phyloP scores from a whole-genome alignment of 2,797 vertebrate genomes.

The Poliocrania exsul region DNA sequence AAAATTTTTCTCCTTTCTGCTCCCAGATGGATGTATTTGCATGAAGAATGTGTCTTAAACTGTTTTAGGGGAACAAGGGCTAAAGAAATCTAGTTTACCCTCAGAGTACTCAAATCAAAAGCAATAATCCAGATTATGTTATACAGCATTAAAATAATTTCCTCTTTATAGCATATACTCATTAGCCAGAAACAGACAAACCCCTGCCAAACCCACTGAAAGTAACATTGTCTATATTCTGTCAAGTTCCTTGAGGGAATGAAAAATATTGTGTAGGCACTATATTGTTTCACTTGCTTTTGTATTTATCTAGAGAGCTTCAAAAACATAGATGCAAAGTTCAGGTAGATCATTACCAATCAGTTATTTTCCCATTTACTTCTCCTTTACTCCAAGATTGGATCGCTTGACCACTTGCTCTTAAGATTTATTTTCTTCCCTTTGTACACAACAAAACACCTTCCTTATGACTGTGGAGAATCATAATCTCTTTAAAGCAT shows the following conservation, averaged over 20 bases:
- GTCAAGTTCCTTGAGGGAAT: neutral
- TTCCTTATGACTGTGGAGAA: neutral
- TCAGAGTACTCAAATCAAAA: neutral
- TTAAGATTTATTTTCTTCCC: neutral
- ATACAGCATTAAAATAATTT: neutral
- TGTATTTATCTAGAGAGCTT: neutral
- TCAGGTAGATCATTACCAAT: neutral
- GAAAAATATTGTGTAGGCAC: neutral
- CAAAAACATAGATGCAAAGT: neutral
- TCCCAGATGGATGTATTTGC: neutral
- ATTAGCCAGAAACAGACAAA: neutral
- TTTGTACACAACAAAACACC: neutral
- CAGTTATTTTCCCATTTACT: neutral
- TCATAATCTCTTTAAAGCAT: neutral
- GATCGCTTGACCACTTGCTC: accelerated
- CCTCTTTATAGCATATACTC: neutral
- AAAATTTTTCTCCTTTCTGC: neutral
- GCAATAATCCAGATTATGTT: neutral
- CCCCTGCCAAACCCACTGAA: neutral
- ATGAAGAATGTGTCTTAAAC: neutral
- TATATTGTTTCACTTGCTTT: neutral
- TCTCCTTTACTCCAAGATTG: neutral
- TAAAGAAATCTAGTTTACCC: neutral
- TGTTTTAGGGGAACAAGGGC: neutral
- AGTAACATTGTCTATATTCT: neutral